Evolutionary conservation across 2,797 vertebrate genomes (phyloP), one percentile per base, ranked within the genome.

Genomic region (Rhabdomys pumilio): DNA sequence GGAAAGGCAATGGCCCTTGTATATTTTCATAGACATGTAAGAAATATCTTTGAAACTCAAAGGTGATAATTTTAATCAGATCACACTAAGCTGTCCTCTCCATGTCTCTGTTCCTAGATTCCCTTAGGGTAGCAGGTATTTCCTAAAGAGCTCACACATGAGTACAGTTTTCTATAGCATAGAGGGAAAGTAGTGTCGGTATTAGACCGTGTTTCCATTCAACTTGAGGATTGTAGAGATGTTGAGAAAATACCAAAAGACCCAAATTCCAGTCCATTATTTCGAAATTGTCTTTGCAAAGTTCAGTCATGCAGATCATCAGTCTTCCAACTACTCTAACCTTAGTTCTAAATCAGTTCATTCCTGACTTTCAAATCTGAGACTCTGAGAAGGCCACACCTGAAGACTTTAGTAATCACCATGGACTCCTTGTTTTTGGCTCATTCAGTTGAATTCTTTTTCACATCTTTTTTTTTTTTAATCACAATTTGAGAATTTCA

Each of bases 21-120:
- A 73, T 19, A 79, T 76, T 93, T 67, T 24, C 44, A 81, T 53
- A 76, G 57, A 90, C 22, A 89, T 4, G 20, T 92, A 96, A 41
- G 44, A 94, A 31, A 7, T 0, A 24, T 69, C 88, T 93, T 90
- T 24, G 47, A 44, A 22, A 22, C 65, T 83, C 34, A 9, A 89
- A 65, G 63, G 14, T 89, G 91, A 29, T 86, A 55, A 38, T 77
- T 83, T 76, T n/a, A 59, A 63, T 83, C 38, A 73, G 38, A 31
- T 88, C 90, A 47, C 65, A 55, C 22, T 73, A 65, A 91, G 77
- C 34, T 86, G 59, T 89, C 44, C 11, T 89, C 82, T 80, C 73
- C 19, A 50, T 34, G 63, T 79, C 9, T 93, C 13, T 89, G 63
- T 83, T 61, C 38, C 29, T 72, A 82, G 77, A 57, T 2, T 41